Conservation (phyloP, 2,797 vertebrate genomes). For the Lemur catta region DNA sequence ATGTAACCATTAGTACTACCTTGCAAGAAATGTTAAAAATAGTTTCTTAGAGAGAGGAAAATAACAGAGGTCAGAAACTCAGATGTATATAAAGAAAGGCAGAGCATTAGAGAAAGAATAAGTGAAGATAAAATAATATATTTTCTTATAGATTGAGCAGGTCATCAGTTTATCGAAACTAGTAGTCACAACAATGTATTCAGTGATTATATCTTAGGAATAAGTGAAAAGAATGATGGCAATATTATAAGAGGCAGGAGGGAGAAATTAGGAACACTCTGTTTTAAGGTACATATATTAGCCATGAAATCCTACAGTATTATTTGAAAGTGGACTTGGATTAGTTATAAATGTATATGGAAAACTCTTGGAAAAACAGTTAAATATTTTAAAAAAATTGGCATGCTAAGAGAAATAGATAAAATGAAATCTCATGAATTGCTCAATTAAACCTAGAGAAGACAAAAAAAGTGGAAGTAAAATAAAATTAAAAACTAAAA, state of each 20-base stretch:
- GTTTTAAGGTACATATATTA: background rate
- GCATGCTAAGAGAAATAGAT: background rate
- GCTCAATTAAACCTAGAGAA: background rate
- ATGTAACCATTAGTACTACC: accelerated
- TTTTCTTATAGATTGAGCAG: background rate
- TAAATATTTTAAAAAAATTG: background rate
- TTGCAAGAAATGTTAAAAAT: background rate
- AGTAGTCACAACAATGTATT: background rate
- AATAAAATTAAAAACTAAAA: background rate
- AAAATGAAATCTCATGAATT: background rate
- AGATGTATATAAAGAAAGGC: background rate
- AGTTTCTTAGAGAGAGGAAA: background rate
- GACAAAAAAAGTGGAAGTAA: background rate
- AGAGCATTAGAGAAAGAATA: background rate
- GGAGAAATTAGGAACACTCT: background rate
- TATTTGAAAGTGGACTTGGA: background rate
- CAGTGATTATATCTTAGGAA: background rate
- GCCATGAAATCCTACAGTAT: background rate
- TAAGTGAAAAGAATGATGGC: background rate
- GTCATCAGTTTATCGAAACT: background rate
- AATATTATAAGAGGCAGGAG: background rate
- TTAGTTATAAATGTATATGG: background rate
- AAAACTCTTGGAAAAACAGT: background rate
- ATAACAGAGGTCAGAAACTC: background rate
- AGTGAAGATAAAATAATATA: background rate